These are phyloP conservation scores for Protonibea diacanthus DNA, from an alignment of 2,797 vertebrate species.

Conservation along the genomic window DNA sequence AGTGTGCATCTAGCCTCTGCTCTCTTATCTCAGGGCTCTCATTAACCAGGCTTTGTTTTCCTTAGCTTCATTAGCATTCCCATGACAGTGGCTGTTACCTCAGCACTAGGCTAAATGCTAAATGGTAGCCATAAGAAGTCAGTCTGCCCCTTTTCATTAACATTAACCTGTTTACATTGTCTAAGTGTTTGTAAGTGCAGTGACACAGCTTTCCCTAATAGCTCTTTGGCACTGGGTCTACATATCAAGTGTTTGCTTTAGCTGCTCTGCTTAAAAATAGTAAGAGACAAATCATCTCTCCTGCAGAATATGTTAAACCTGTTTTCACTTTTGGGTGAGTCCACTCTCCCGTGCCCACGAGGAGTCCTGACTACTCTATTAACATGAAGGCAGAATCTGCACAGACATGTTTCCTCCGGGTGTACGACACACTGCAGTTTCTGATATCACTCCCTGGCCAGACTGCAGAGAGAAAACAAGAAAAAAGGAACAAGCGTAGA, in stretches of 20 bases:
- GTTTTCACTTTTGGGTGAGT: constrained; percentile 51
- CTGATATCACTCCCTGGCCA: constrained; percentile 45
- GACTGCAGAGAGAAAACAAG: constrained; percentile 53
- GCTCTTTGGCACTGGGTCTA: constrained; percentile 34
- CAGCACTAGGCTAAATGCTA: constrained; percentile 74
- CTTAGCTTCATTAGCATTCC: constrained; percentile 85
- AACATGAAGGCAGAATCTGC: constrained; percentile 63
- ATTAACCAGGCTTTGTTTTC: constrained; percentile 86
- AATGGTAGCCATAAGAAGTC: constrained; percentile 65
- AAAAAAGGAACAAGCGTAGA: constrained; percentile 48
- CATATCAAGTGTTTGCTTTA: constrained; percentile 44
- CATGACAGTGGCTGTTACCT: constrained; percentile 79
- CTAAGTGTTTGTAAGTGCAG: constrained; percentile 62
- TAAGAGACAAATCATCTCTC: constrained; percentile 44
- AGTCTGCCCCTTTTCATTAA: constrained; percentile 64
- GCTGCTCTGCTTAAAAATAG: constrained; percentile 36
- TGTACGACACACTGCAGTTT: constrained; percentile 51
- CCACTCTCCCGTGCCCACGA: constrained; percentile 50
- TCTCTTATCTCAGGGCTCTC: constrained; percentile 80
- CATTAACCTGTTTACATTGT: constrained; percentile 68
- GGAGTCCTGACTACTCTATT: constrained; percentile 56
- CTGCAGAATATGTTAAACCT: constrained; percentile 45
- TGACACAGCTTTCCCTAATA: constrained; percentile 53
- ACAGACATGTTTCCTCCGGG: constrained; percentile 60
- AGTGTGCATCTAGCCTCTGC: constrained; percentile 68